Percentiles rank a stretch among this genome's conserved stretches.
phyloP scores from a whole-genome alignment of 2,797 vertebrate genomes.

The Catostomus latipinnis region DNA sequence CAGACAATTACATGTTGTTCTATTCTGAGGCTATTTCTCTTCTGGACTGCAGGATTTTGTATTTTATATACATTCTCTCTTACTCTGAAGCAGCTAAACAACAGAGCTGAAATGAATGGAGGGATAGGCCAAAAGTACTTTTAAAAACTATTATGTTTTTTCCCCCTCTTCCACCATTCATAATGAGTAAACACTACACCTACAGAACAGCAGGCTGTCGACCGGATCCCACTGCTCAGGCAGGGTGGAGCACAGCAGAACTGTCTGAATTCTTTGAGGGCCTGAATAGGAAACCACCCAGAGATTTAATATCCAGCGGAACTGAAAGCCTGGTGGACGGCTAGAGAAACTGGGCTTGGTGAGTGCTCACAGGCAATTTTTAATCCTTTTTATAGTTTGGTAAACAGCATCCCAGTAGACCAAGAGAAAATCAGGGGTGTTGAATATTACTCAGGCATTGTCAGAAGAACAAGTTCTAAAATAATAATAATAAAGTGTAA shows the following conservation, averaged over 20 bases:
- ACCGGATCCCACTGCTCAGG: conserved; percentile 54
- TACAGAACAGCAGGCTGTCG: conserved; percentile 46
- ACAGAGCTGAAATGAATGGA: conserved; percentile 63
- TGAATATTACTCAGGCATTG: conserved; percentile 72
- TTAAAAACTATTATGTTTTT: conserved; percentile 61
- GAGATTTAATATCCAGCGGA: conserved; percentile 73
- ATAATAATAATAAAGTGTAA: conserved; percentile 64
- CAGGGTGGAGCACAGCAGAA: conserved; percentile 61
- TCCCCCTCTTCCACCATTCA: conserved; percentile 58
- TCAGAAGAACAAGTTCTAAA: conserved; percentile 65
- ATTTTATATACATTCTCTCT: conserved; percentile 39
- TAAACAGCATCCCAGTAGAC: conserved; percentile 67
- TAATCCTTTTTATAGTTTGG: conserved; percentile 76
- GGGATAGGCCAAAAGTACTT: conserved; percentile 62
- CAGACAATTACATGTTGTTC: conserved; percentile 68
- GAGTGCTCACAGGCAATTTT: conserved; percentile 69
- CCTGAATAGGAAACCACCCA: conserved; percentile 68
- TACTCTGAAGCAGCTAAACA: conserved; percentile 17
- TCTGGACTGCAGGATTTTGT: conserved; percentile 56
- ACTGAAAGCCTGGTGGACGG: conserved; percentile 67
- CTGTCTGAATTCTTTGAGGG: conserved; percentile 63
- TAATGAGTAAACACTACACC: conserved; percentile 49
- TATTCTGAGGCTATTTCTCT: conserved; percentile 62
- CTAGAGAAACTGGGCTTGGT: conserved; percentile 63
- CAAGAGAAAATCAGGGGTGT: conserved; percentile 75